Base-by-base conservation (phyloP, 2,888 invertebrate species). In the Zhengitettix transpicula region DNA sequence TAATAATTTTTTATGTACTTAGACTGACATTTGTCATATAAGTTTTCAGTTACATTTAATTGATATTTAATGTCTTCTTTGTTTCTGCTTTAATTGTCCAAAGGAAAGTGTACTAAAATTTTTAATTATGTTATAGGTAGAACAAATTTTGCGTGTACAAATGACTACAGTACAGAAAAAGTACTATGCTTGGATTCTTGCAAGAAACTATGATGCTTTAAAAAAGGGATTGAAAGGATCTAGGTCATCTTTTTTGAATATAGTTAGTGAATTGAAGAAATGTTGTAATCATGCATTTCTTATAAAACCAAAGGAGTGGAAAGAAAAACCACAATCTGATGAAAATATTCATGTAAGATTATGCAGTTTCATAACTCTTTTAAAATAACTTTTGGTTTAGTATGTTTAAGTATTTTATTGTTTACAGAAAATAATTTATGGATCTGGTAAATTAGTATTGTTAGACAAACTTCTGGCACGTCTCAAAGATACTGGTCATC, bases 151-250 rank as follows among this genome's bases (percentile, higher is more conserved):
- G 59, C 81, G 99, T 54, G 98, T 99, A 1, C 97, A 98, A 77
- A 98, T 99, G 97, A 94, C 97, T 0, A 84, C 92, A 0, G 79
- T 92, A 67, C 99, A 99, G 73, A 98, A 93, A 73, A 95, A 98
- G 77, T 98, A 94, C 76, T 99, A 99, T 74, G 96, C 95, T 75
- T 97, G 95, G 94, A 98, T 99, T 69, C 78, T 99, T 60, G 98
- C 98, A 64, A 97, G 95, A 77, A 99, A 99, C 75, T 99, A 94
- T 72, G 89, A 89, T 69, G 97, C 95, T 1, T 75, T 99, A 62
- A 81, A 92, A 47, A 98, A 95, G 77, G 99, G 98, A 9, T 84
- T 89, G 0, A 94, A 91, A 71, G 97, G 97, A 14, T 94, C 93
- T 9, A 87, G 93, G 10, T 89, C 86, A 65, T 89, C 94, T 0